phyloP scores from a whole-genome alignment of 1,140 invertebrate species.

The Asobara japonica region DNA sequence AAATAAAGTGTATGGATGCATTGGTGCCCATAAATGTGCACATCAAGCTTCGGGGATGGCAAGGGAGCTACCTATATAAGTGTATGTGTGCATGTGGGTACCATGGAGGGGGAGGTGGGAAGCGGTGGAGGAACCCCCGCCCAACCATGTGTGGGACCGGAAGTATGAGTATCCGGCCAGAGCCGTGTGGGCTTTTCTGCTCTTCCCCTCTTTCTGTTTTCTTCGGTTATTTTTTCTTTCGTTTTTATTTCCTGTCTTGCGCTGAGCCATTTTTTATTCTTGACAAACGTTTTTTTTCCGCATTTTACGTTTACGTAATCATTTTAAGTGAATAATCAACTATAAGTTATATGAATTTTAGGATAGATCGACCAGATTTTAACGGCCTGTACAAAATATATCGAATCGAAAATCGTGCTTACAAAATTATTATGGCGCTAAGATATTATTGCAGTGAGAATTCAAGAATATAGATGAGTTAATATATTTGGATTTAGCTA shows the following conservation, averaged over 20 bases:
- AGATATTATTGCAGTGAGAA: too few relatives aligned
- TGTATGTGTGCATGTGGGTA: constrained; percentile 29
- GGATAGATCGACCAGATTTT: too few relatives aligned
- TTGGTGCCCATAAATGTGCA: constrained; percentile 15
- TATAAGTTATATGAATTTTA: not conserved
- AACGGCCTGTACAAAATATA: too few relatives aligned
- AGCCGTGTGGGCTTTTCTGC: constrained; percentile 66
- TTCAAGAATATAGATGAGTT: too few relatives aligned
- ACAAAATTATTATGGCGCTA: too few relatives aligned
- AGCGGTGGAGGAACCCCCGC: constrained; percentile 17
- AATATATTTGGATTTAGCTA: too few relatives aligned
- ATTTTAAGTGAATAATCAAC: not conserved
- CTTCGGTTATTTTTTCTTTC: constrained; percentile 38
- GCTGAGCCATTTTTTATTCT: not conserved
- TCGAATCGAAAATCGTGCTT: too few relatives aligned
- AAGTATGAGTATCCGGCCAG: constrained; percentile 67
- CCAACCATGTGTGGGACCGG: constrained; percentile 65
- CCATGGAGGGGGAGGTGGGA: constrained; percentile 27
- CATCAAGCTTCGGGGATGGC: not conserved
- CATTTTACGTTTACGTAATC: not conserved
- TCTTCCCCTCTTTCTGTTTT: constrained; percentile 48
- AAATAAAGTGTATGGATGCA: constrained; percentile 1
- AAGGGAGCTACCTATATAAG: constrained; percentile 7
- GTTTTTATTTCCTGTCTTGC: constrained; percentile 34
- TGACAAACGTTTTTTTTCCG: not conserved